Evolutionary conservation across 2,888 invertebrate species (phyloP).

Genomic region (Tinea trinotella): DNA sequence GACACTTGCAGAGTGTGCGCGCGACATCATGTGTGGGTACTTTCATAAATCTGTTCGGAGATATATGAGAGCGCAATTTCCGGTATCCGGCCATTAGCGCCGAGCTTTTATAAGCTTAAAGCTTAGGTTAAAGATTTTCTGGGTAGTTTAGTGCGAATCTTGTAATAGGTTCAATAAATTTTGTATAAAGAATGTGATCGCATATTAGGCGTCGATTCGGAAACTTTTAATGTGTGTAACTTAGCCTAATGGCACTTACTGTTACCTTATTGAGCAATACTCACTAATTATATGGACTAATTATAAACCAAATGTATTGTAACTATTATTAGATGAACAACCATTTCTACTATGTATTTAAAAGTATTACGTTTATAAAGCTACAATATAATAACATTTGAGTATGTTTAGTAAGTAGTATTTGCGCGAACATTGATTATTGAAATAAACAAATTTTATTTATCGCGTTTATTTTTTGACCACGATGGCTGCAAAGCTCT

Average conservation of each 20-base stretch:
- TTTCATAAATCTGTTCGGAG: constrained; percentile 92
- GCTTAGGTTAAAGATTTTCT: constrained; percentile 74
- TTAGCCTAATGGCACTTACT: constrained; percentile 64
- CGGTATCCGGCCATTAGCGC: constrained; percentile 90
- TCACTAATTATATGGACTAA: too few relatives aligned
- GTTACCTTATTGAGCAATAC: constrained; percentile 14
- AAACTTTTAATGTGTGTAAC: constrained; percentile 70
- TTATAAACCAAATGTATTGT: background rate
- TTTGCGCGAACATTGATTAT: too few relatives aligned
- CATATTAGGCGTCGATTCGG: constrained; percentile 70
- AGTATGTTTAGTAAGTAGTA: too few relatives aligned
- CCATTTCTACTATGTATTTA: too few relatives aligned
- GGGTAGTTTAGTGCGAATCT: constrained; percentile 73
- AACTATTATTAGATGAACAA: too few relatives aligned
- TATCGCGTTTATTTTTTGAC: too few relatives aligned
- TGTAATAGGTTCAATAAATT: constrained; percentile 73
- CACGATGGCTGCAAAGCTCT: too few relatives aligned
- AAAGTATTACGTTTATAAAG: too few relatives aligned
- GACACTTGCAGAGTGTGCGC: constrained; percentile 35
- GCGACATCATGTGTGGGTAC: constrained; percentile 77
- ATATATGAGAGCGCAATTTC: constrained; percentile 93
- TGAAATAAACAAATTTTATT: too few relatives aligned
- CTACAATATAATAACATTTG: too few relatives aligned
- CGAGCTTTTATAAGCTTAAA: constrained; percentile 77
- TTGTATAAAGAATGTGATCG: constrained; percentile 71